Conservation (phyloP, 2,113 vertebrate species). For the Erpornis zantholeuca region DNA sequence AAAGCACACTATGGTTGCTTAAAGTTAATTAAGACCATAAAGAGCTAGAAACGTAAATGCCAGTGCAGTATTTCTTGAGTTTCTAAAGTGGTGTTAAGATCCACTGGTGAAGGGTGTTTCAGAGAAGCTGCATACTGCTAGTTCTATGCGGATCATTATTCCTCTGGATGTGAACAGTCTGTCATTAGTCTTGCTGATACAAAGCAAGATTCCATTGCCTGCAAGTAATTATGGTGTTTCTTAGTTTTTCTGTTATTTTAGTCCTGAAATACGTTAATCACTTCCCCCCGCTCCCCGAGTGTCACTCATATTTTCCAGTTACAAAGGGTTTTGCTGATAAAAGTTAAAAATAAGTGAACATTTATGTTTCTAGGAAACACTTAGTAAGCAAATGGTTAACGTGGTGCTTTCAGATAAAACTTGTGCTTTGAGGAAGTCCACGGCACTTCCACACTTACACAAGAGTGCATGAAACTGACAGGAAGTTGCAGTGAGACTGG, state of each 20-base stretch:
- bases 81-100: not conserved
- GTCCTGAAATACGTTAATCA: not conserved
- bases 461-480: constrained; percentile 17
- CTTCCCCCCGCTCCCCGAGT: too few species aligned
- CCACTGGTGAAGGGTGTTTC: not conserved
- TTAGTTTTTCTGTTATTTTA: not conserved
- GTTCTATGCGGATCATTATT: not conserved
- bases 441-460: not conserved
- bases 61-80: not conserved
- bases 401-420: not conserved
- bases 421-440: constrained; percentile 22
- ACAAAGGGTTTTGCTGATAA: not conserved
- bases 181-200: not conserved
- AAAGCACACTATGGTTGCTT: rapidly evolving
- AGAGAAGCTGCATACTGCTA: not conserved
- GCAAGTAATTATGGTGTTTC: not conserved
- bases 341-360: not conserved
- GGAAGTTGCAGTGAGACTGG: constrained; percentile 54
- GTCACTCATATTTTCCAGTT: not conserved
- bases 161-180: not conserved
- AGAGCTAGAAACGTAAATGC: not conserved
- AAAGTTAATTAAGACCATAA: not conserved
- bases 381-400: constrained; percentile 22
- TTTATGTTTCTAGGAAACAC: not conserved
- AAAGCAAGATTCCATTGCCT: not conserved